Evolutionary conservation across 2,797 vertebrate species (phyloP), one percentile per base, ranked within the genome.

Genomic region (Arctocebus calabarensis): DNA sequence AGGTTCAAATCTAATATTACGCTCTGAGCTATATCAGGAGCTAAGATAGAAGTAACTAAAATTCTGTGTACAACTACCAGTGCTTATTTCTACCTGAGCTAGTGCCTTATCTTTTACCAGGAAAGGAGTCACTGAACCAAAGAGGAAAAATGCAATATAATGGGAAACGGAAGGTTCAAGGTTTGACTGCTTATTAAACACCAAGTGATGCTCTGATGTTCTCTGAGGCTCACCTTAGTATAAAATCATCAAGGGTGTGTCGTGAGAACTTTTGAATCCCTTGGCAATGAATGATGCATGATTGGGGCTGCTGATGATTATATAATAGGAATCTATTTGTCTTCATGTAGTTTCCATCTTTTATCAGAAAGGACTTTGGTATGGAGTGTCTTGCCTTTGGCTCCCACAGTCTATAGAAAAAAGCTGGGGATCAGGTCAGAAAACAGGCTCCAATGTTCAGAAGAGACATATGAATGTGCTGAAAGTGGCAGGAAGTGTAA

Each of bases 111-210:
- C 14, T 66, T 68, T 45, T 59, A 68, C 45, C 27, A 81, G 48
- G 25, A 40, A 25, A 68, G 40, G 19, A n/a, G 87, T 95, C 0
- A 64, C 66, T 75, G 2, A 94, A n/a, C 0, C 23, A 96, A 94
- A 88, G n/a, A 79, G 57, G 66, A 94, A 75, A 48, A 78, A 92
- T 37, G 3, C 86, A 88, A 88, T 88, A 0, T 17, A 94, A 73
- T 55, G 62, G 59, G 73, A 57, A 3, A 94, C 40, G 81, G 84
- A 92, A 77, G 1, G 52, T 86, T 88, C 70, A 79, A 92, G 45
- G 1, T 83, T 61, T 94, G 0, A 87, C 88, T 59, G 74, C 91
- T 97, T 88, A 52, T 16, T 92, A 96, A 96, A 66, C 7, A 37
- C 85, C 79, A 85, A 34, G 52, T 40, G 79, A 97, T 73, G 1